Percentiles rank a stretch among this genome's conserved stretches.
Evolutionary conservation across 2,797 vertebrate genomes (phyloP).

Genomic region (Anniella stebbinsi): DNA sequence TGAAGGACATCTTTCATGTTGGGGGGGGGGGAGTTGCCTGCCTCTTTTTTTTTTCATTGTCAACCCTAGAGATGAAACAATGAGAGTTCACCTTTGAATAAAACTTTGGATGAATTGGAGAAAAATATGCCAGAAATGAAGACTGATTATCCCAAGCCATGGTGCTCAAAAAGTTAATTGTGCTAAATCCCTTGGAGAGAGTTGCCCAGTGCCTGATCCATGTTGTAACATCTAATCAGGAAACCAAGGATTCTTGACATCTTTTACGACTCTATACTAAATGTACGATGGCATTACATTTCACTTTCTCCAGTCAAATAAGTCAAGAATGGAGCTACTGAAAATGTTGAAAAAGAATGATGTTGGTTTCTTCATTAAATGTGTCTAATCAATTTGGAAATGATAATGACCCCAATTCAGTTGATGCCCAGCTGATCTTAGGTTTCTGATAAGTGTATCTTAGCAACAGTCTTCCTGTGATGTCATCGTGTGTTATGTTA

Average conservation of each 20-base stretch:
- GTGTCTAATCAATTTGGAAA: constrained; percentile 26
- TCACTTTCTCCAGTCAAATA: background rate
- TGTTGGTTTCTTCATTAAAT: constrained; percentile 15
- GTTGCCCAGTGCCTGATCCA: background rate
- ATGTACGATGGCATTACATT: constrained; percentile 6
- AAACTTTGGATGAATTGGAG: background rate
- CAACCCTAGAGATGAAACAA: background rate
- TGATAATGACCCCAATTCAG: background rate
- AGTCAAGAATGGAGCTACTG: background rate
- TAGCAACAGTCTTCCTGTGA: constrained; percentile 26
- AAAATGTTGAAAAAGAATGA: background rate
- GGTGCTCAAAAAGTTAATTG: constrained; percentile 16
- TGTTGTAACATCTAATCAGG: constrained; percentile 24
- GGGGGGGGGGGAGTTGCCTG: background rate
- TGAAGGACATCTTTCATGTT: constrained; percentile 24
- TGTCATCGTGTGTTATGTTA: background rate
- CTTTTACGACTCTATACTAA: background rate
- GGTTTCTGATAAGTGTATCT: background rate
- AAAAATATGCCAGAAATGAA: constrained; percentile 1
- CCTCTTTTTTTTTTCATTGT: background rate
- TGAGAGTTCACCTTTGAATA: constrained; percentile 1
- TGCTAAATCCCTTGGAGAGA: background rate
- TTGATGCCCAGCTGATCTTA: background rate
- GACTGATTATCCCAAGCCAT: background rate
- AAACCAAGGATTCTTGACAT: constrained; percentile 10